These are phyloP conservation scores for Drosophila leonis DNA, from an alignment of 2,888 invertebrate genomes.

Conservation along the genomic window DNA sequence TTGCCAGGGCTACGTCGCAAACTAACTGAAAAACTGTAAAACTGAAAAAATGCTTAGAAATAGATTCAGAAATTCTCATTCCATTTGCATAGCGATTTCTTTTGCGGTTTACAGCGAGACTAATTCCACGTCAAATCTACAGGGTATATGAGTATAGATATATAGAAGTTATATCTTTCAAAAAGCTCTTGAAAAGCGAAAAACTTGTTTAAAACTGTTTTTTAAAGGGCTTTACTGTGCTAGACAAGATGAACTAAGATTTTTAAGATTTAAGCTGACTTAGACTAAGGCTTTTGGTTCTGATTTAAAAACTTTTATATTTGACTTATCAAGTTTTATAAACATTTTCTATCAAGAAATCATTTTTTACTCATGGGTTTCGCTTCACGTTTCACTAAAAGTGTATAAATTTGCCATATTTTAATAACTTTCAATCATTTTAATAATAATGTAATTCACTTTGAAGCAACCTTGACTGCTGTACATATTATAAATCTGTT, in stretches of 20 bases:
- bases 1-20: constrained; percentile 64
- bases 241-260: neutral
- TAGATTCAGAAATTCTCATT: constrained; percentile 12
- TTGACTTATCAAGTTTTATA: neutral
- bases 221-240: neutral
- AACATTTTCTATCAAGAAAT: neutral
- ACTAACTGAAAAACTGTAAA: constrained; percentile 36
- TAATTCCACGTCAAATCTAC: neutral
- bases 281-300: neutral
- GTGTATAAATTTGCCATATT: no score
- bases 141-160: neutral
- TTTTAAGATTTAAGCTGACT: neutral
- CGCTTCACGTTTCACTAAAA: no score
- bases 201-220: neutral
- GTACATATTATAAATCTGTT: no score
- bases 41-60: constrained; percentile 38
- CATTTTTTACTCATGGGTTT: no score
- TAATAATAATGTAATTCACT: no score
- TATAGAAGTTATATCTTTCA: neutral
- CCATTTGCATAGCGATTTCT: constrained; percentile 10
- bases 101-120: constrained; percentile 5
- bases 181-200: neutral
- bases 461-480: no score
- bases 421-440: no score
- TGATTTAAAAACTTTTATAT: neutral